Percentiles rank a stretch among this genome's conserved stretches.
Evolutionary conservation across 2,888 invertebrate genomes (phyloP).

Genomic region (Masnerella sp.): DNA sequence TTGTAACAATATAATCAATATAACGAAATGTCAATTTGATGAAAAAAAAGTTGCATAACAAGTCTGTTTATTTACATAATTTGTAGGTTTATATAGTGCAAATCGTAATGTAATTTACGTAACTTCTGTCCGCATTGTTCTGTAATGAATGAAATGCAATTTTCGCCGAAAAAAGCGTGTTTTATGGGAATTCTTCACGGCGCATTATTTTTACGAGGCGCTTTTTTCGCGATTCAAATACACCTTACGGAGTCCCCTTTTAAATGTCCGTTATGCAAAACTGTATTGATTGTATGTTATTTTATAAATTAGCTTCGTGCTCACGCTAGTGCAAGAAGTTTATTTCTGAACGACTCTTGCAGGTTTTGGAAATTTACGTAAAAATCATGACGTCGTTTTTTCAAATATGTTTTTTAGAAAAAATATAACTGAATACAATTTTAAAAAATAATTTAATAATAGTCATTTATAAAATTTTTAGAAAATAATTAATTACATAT

Average conservation of each 20-base stretch:
- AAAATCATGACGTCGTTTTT: no score
- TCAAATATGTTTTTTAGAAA: no score
- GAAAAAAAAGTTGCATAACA: no score
- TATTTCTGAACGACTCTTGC: no score
- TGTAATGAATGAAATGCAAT: conserved; percentile 7
- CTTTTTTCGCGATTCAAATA: conserved; percentile 4
- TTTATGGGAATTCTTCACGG: conserved; percentile 32
- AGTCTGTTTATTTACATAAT: no score
- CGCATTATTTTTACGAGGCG: conserved; percentile 17
- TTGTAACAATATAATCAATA: no score
- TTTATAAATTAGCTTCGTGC: conserved; percentile 33
- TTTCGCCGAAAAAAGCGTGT: neutral
- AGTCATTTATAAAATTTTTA: no score
- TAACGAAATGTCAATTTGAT: no score
- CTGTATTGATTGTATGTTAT: conserved; percentile 24
- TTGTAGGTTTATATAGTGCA: neutral
- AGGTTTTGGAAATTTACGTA: no score
- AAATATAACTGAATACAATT: no score
- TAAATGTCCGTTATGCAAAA: conserved; percentile 35
- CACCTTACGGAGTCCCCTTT: conserved; percentile 17
- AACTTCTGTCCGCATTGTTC: neutral
- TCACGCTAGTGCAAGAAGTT: neutral
- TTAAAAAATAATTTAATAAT: no score
- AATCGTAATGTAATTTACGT: conserved; percentile 5
- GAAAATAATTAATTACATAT: no score